phyloP scores from a whole-genome alignment of 2,113 vertebrate species.

The Amphilophus citrinellus region DNA sequence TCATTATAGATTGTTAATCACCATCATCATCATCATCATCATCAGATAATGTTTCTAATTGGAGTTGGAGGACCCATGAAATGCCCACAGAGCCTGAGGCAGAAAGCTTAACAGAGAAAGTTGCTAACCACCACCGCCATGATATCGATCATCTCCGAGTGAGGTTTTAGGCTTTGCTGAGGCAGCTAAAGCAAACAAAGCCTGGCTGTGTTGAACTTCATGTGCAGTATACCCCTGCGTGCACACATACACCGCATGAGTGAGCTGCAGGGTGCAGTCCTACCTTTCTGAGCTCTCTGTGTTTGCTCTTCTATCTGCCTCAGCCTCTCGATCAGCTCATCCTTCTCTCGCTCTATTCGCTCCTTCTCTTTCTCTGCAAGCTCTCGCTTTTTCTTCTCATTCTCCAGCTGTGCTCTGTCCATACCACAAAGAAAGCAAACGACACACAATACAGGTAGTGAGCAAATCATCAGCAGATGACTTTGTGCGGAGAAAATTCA shows the following conservation, averaged over 20 bases:
- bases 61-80: background rate
- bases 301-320: conserved; percentile 97
- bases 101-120: background rate
- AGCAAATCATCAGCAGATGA: background rate
- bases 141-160: background rate
- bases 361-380: conserved; percentile 96
- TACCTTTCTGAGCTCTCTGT: conserved; percentile 95
- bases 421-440: background rate
- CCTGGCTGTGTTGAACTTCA: background rate
- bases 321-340: conserved; percentile 93
- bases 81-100: background rate
- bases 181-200: background rate
- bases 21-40: background rate
- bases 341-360: conserved; percentile 95
- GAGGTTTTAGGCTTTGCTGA: background rate
- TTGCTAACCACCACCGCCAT: background rate
- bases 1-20: background rate
- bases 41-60: background rate
- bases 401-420: conserved; percentile 92
- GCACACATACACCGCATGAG: background rate
- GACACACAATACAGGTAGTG: background rate
- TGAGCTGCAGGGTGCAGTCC: background rate
- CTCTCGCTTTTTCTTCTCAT: conserved; percentile 97
- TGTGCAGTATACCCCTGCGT: background rate
- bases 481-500: background rate